Conservation (phyloP, 2,888 invertebrate species). For the Trachelus stipa region DNA sequence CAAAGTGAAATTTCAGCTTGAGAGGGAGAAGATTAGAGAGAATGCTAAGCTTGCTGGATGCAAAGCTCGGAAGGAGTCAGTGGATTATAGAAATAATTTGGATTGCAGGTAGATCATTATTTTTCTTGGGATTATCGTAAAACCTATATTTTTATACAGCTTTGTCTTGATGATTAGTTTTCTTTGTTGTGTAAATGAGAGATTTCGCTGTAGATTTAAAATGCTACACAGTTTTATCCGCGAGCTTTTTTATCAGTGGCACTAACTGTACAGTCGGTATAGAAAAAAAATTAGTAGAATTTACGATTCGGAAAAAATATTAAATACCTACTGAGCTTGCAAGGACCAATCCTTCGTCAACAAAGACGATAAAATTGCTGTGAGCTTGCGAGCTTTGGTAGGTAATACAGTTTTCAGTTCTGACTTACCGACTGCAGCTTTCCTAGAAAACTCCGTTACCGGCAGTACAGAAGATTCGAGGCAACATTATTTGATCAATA, state of each 20-base stretch:
- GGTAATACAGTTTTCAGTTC: not conserved
- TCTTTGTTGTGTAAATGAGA: not conserved
- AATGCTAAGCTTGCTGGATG: conserved; percentile 15
- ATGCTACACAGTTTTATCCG: not conserved
- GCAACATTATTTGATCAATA: not conserved
- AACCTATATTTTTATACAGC: not conserved
- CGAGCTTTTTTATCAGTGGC: not conserved
- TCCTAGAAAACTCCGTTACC: not conserved
- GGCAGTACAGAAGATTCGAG: not conserved
- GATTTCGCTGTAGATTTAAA: not conserved
- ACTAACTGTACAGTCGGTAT: not conserved
- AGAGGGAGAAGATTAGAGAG: conserved; percentile 24
- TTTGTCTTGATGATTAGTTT: not conserved
- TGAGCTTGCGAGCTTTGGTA: not conserved
- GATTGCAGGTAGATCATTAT: conserved; percentile 32
- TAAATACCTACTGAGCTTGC: not conserved
- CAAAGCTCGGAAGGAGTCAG: conserved; percentile 9
- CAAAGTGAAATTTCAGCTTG: conserved; percentile 35
- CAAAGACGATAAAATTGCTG: not conserved
- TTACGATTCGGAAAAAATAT: not conserved
- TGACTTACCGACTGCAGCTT: not conserved
- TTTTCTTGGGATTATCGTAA: not conserved
- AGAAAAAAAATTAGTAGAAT: not conserved
- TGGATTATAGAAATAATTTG: conserved; percentile 28
- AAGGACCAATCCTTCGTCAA: not conserved